Conservation (phyloP, 1,140 invertebrate genomes). For the Nylanderia fulva region DNA sequence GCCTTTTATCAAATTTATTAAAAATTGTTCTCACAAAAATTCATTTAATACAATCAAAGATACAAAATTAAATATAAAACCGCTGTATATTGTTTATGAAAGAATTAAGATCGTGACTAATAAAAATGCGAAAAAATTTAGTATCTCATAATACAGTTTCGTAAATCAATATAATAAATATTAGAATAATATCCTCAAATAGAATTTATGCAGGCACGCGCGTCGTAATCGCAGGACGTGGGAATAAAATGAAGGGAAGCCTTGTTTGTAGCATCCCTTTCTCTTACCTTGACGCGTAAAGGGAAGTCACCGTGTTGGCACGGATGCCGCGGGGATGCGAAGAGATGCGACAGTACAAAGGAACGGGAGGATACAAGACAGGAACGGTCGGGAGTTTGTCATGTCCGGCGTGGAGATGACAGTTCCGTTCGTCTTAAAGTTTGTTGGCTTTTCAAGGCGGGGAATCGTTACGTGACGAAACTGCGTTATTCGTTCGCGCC, state of each 20-base stretch:
- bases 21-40: no score
- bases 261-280: conserved; percentile 24
- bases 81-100: neutral
- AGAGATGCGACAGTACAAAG: conserved; percentile 31
- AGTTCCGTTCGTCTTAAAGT: conserved; percentile 80
- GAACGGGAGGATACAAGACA: conserved; percentile 43
- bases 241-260: conserved; percentile 13
- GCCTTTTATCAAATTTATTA: no score
- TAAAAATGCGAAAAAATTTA: neutral
- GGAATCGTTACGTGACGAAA: conserved; percentile 80
- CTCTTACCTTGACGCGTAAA: conserved; percentile 54
- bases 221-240: conserved; percentile 35
- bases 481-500: conserved; percentile 71
- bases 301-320: conserved; percentile 15
- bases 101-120: neutral
- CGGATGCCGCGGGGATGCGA: conserved; percentile 15
- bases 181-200: neutral
- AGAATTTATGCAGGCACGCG: neutral
- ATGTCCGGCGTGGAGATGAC: conserved; percentile 82
- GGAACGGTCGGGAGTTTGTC: conserved; percentile 76
- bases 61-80: no score
- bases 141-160: neutral
- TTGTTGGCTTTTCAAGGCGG: conserved; percentile 73
- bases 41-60: no score
- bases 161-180: neutral